Evolutionary conservation across 2,888 invertebrate species (phyloP).

Genomic region (Acronicta leporina): DNA sequence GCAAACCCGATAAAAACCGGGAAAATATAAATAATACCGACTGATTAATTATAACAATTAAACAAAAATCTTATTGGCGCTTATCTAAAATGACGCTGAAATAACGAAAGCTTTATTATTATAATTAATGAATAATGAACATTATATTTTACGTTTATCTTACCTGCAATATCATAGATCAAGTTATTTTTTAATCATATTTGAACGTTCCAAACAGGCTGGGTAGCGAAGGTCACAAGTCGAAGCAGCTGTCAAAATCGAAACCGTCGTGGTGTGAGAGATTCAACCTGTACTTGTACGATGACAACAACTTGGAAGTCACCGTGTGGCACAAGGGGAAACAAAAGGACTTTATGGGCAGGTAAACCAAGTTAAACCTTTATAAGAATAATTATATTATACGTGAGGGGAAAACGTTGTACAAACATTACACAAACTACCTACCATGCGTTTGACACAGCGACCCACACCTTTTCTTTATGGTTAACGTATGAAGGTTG

Average conservation of each 20-base stretch:
- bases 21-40: too few species aligned
- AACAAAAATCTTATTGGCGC: too few species aligned
- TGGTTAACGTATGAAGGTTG: too few species aligned
- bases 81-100: too few species aligned
- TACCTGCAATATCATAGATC: slow-evolving; percentile 1
- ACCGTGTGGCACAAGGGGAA: slow-evolving; percentile 84
- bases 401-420: too few species aligned
- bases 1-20: too few species aligned
- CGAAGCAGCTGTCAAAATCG: slow-evolving; percentile 79
- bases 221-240: slow-evolving; percentile 81
- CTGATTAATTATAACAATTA: too few species aligned
- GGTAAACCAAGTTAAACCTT: slow-evolving; percentile 60
- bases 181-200: slow-evolving; percentile 12
- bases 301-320: slow-evolving; percentile 78
- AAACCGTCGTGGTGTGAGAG: slow-evolving; percentile 82
- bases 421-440: too few species aligned
- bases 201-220: slow-evolving; percentile 64
- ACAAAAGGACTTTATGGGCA: slow-evolving; percentile 84
- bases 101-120: too few species aligned
- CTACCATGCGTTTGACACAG: too few species aligned
- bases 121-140: neutral
- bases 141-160: neutral
- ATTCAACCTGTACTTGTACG: slow-evolving; percentile 80
- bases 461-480: too few species aligned
- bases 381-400: too few species aligned